phyloP scores from a whole-genome alignment of 2,888 invertebrate genomes.

The Julus scandinavius region DNA sequence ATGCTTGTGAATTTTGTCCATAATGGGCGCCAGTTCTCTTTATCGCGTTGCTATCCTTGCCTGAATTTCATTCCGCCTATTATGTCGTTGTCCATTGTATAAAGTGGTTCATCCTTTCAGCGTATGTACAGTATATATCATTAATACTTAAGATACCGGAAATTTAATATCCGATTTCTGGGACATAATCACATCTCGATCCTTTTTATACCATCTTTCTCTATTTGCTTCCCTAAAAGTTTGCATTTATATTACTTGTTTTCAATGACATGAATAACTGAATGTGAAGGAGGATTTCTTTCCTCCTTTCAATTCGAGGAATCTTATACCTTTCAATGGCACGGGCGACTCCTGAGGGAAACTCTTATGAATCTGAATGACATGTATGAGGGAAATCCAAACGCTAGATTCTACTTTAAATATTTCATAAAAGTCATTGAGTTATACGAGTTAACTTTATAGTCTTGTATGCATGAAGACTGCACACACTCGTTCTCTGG shows the following conservation, averaged over 20 bases:
- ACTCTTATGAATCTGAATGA: slow-evolving; percentile 15
- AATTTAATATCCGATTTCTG: slow-evolving; percentile 47
- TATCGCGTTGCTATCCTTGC: not conserved
- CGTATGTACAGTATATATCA: slow-evolving; percentile 32
- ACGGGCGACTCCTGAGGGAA: not conserved
- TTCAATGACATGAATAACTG: slow-evolving; percentile 35
- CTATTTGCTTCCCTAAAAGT: slow-evolving; percentile 25
- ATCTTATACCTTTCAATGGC: slow-evolving; percentile 20
- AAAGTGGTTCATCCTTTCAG: not conserved
- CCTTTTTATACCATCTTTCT: slow-evolving; percentile 22
- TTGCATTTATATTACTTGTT: slow-evolving; percentile 35
- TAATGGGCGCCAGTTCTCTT: not conserved
- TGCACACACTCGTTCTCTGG: not conserved
- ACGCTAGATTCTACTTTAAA: slow-evolving; percentile 7
- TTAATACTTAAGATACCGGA: slow-evolving; percentile 48
- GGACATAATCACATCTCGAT: slow-evolving; percentile 32
- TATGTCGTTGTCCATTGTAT: slow-evolving; percentile 37
- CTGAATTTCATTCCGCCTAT: slow-evolving; percentile 40
- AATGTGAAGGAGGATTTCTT: slow-evolving; percentile 26
- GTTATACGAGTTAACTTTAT: not conserved
- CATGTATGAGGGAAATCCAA: not conserved
- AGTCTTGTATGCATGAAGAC: not conserved
- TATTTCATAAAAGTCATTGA: slow-evolving; percentile 31
- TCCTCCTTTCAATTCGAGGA: not conserved
- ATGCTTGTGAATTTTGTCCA: no score